Evolutionary conservation across 2,888 invertebrate species (phyloP).

Genomic region (Liposcelis brunnea): DNA sequence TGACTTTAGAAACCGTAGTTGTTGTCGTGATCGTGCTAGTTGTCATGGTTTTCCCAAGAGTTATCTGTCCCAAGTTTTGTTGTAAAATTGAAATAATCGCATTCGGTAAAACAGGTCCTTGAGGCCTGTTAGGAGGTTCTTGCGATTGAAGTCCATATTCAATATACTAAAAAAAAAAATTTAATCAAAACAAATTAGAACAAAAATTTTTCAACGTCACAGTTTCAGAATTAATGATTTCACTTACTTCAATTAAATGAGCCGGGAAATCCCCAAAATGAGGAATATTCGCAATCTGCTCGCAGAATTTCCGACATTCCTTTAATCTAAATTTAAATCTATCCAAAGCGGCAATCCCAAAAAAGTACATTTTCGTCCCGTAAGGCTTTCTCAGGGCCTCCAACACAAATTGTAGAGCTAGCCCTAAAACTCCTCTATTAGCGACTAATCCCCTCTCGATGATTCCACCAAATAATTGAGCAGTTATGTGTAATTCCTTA

Average conservation of each 20-base stretch:
- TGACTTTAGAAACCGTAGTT: slow-evolving; percentile 25
- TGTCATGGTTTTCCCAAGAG: slow-evolving; percentile 33
- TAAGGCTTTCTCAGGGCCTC: slow-evolving; percentile 85
- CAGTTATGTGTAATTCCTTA: slow-evolving; percentile 91
- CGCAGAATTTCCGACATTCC: slow-evolving; percentile 94
- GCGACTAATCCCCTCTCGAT: slow-evolving; percentile 87
- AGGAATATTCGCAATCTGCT: slow-evolving; percentile 73
- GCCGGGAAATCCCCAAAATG: slow-evolving; percentile 88
- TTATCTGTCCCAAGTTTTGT: slow-evolving; percentile 28
- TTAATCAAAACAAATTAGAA: not conserved
- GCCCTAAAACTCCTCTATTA: slow-evolving; percentile 64
- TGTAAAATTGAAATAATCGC: slow-evolving; percentile 25
- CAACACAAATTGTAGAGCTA: slow-evolving; percentile 80
- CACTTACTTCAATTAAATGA: slow-evolving; percentile 61
- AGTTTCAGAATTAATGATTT: too few species aligned
- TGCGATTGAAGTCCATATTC: slow-evolving; percentile 78
- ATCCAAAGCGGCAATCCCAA: slow-evolving; percentile 90
- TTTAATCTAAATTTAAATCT: slow-evolving; percentile 83
- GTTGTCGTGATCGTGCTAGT: slow-evolving; percentile 31
- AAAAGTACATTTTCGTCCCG: slow-evolving; percentile 92
- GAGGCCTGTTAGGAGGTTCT: slow-evolving; percentile 72
- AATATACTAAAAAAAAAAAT: slow-evolving; percentile 40
- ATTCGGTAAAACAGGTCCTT: slow-evolving; percentile 50
- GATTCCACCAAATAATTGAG: slow-evolving; percentile 94
- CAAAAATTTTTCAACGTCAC: too few species aligned